These are phyloP conservation scores for Spisula subtruncata DNA, from an alignment of 2,888 invertebrate genomes.

Conservation along the genomic window DNA sequence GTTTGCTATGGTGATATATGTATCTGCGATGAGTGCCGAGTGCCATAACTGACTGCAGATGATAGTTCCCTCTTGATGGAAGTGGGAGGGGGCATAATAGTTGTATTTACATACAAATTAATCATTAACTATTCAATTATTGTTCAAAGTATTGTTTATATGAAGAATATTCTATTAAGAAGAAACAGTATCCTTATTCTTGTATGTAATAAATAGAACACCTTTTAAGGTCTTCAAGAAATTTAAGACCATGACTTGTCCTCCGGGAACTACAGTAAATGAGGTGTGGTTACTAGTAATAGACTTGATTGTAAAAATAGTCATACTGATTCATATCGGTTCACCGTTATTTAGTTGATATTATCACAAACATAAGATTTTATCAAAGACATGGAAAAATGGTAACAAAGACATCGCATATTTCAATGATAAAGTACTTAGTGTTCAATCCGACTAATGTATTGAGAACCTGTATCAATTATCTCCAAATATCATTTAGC, in stretches of 20 bases:
- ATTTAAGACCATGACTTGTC: background rate
- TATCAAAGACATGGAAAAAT: background rate
- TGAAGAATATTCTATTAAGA: no score
- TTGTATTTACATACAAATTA: no score
- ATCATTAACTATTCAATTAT: no score
- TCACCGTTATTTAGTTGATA: background rate
- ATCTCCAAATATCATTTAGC: constrained; percentile 6
- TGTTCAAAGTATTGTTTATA: no score
- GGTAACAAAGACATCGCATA: background rate
- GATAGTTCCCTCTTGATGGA: no score
- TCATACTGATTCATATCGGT: background rate
- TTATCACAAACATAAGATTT: background rate
- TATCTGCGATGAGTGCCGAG: no score
- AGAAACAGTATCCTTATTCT: no score
- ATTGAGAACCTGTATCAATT: background rate
- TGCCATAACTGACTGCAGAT: no score
- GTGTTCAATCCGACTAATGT: background rate
- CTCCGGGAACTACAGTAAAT: background rate
- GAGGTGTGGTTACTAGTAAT: background rate
- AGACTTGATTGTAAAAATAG: background rate
- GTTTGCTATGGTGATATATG: no score
- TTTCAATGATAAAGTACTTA: background rate
- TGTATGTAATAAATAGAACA: no score
- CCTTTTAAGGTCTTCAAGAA: no score
- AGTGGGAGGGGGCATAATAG: no score